phyloP scores from a whole-genome alignment of 1,140 invertebrate genomes.

The Limonius californicus region DNA sequence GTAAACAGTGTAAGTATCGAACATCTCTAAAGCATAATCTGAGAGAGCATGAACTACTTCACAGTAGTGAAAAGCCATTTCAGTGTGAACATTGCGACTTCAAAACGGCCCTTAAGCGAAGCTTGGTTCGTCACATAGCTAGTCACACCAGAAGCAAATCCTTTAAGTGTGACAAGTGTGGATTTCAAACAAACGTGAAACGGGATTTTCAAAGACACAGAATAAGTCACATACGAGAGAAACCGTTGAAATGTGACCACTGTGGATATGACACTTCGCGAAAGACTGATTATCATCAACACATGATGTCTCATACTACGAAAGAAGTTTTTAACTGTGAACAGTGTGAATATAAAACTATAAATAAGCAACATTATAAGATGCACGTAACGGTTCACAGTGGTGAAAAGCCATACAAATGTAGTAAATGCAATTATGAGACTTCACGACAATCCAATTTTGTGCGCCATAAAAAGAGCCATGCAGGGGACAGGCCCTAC shows the following conservation, averaged over 20 bases:
- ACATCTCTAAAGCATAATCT: too few relatives aligned
- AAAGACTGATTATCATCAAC: background rate
- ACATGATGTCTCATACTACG: background rate
- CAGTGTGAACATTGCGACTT: too few relatives aligned
- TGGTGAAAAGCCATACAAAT: too few relatives aligned
- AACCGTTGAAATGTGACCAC: background rate
- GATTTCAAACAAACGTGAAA: background rate
- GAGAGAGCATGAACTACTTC: too few relatives aligned
- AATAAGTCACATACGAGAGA: background rate
- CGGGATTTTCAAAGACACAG: background rate
- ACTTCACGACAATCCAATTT: too few relatives aligned
- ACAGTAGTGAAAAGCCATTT: too few relatives aligned
- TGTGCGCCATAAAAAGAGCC: too few relatives aligned
- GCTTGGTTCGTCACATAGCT: background rate
- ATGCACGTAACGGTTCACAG: too few relatives aligned
- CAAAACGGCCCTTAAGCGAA: background rate
- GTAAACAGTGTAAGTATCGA: too few relatives aligned
- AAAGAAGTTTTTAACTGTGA: background rate
- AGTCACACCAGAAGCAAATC: background rate
- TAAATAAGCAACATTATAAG: background rate
- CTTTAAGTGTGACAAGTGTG: background rate
- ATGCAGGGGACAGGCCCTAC: too few relatives aligned
- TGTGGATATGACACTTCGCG: background rate
- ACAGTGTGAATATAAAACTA: background rate
- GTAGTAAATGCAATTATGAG: too few relatives aligned